phyloP scores from a whole-genome alignment of 2,113 vertebrate genomes.

The Ovibos moschatus region DNA sequence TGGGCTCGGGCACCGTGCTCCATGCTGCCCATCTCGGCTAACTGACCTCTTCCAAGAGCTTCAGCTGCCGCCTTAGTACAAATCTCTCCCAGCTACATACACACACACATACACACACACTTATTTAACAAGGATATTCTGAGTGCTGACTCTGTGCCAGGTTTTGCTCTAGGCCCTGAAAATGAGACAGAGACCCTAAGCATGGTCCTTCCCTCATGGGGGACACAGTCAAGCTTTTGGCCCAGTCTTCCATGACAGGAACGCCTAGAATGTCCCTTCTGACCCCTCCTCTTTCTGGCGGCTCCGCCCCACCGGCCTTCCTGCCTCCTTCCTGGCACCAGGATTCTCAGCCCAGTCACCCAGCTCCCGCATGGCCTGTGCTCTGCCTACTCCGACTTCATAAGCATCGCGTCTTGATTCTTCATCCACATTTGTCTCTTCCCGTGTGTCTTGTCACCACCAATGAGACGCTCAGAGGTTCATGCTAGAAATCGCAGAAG shows the following conservation, averaged over 20 bases:
- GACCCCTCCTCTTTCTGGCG: background rate
- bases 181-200: background rate
- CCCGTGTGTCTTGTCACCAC: background rate
- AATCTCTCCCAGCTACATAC: background rate
- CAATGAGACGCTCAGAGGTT: background rate
- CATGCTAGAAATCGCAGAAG: background rate
- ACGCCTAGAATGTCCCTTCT: background rate
- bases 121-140: background rate
- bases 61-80: background rate
- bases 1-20: background rate
- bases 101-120: background rate
- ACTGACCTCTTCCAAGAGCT: background rate
- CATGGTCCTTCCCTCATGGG: background rate
- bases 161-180: background rate
- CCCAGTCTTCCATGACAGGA: background rate
- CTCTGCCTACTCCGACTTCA: accelerated
- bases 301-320: background rate
- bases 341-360: background rate
- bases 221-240: too few species aligned
- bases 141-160: background rate
- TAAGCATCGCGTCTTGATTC: background rate
- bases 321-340: accelerated
- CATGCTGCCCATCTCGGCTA: background rate
- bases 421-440: background rate
- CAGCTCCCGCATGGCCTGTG: background rate